phyloP scores from a whole-genome alignment of 2,113 vertebrate genomes.

The Pomatorhinus ruficollis region DNA sequence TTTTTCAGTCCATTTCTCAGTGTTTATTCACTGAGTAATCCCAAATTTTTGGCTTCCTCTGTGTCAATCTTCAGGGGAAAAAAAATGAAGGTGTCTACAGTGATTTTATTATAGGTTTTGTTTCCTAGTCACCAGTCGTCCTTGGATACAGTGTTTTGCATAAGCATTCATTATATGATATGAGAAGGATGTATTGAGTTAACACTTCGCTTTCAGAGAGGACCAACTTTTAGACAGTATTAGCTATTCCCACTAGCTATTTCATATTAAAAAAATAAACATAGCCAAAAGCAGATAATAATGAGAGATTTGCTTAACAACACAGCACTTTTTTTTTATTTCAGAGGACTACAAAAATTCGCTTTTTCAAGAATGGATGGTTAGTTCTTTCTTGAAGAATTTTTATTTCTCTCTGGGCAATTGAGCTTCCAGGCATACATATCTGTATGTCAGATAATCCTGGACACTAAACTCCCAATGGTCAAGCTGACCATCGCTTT shows the following conservation, averaged over 20 bases:
- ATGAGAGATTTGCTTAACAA: not conserved
- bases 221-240: not conserved
- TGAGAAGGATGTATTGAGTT: not conserved
- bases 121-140: conserved; percentile 7
- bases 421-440: not conserved
- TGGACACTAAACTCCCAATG: not conserved
- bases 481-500: not conserved
- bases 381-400: not conserved
- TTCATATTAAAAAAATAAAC: not conserved
- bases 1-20: conserved; percentile 14
- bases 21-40: conserved; percentile 42
- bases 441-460: not conserved
- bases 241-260: not conserved
- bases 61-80: not conserved
- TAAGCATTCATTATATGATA: not conserved
- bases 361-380: not conserved
- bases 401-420: not conserved
- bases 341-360: not conserved
- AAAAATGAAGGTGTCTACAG: conserved; percentile 17
- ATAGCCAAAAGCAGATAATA: not conserved
- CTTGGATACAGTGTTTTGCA: conserved; percentile 14
- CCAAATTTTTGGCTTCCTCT: conserved; percentile 26
- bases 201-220: not conserved
- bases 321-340: not conserved
- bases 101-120: conserved; percentile 35